Evolutionary conservation across 2,888 invertebrate genomes (phyloP).

Genomic region (Aricia artaxerxes): DNA sequence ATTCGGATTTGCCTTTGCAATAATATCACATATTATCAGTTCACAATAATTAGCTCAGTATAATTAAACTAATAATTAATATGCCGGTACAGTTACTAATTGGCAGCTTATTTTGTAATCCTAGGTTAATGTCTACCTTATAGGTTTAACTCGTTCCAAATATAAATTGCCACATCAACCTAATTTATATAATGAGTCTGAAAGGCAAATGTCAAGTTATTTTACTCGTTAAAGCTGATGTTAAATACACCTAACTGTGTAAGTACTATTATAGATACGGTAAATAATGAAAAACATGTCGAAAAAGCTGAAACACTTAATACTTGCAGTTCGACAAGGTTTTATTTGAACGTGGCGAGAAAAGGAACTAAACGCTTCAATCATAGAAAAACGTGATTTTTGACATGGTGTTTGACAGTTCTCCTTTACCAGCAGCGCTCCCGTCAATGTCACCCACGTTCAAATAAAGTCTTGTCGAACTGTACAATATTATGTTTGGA

Average conservation of each 20-base stretch:
- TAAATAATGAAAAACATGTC: too few relatives aligned
- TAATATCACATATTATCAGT: background rate
- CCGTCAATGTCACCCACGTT: too few relatives aligned
- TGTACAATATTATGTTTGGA: too few relatives aligned
- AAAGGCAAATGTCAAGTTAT: background rate
- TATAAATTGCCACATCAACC: slow-evolving; percentile 10
- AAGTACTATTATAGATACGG: too few relatives aligned
- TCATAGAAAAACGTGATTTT: too few relatives aligned
- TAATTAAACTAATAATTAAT: slow-evolving; percentile 1
- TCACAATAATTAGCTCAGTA: background rate
- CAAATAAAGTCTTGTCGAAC: too few relatives aligned
- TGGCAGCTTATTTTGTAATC: slow-evolving; percentile 11
- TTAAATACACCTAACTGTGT: background rate
- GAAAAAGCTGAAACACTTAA: too few relatives aligned
- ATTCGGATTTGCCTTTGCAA: background rate
- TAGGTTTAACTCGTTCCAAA: slow-evolving; percentile 18
- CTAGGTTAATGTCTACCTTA: background rate
- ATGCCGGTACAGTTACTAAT: background rate
- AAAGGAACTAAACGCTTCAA: too few relatives aligned
- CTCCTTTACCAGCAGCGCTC: too few relatives aligned
- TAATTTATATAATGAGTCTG: background rate
- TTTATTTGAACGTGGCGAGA: too few relatives aligned
- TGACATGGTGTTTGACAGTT: too few relatives aligned
- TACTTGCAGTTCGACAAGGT: too few relatives aligned
- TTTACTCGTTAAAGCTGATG: background rate